Conservation (phyloP, 2,888 invertebrate genomes). For the Lepidocyrtinus sp. region DNA sequence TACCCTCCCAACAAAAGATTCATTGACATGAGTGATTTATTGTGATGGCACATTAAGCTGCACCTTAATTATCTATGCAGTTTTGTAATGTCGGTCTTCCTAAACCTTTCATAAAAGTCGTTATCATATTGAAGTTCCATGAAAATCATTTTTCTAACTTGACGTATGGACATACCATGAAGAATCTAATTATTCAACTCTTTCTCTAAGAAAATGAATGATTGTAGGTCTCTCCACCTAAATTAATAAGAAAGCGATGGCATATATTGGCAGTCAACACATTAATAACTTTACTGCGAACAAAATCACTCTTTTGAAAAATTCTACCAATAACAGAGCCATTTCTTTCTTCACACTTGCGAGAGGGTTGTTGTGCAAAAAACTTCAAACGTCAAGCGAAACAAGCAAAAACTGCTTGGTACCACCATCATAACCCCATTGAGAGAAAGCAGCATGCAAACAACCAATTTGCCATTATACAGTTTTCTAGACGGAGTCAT, state of each 20-base stretch:
- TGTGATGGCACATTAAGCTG: too few relatives aligned
- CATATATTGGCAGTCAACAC: too few relatives aligned
- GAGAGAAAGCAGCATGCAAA: conserved; percentile 17
- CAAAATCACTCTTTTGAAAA: too few relatives aligned
- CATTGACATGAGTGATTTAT: too few relatives aligned
- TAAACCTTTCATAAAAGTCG: too few relatives aligned
- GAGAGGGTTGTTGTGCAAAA: neutral
- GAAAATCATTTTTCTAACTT: too few relatives aligned
- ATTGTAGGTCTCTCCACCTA: conserved; percentile 22
- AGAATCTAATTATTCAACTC: neutral
- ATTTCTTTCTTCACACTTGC: neutral
- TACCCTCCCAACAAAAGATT: too few relatives aligned
- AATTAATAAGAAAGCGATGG: neutral
- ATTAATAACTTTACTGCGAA: too few relatives aligned
- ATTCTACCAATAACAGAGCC: too few relatives aligned
- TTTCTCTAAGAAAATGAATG: conserved; percentile 24
- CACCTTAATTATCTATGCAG: too few relatives aligned
- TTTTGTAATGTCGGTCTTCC: too few relatives aligned
- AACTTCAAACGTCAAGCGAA: neutral
- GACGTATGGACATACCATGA: neutral
- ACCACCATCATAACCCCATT: neutral
- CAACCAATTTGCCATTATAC: neutral
- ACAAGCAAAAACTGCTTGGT: neutral
- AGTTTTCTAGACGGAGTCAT: neutral
- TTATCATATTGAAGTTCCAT: too few relatives aligned